Evolutionary conservation across 1,140 invertebrate species (phyloP).

Genomic region (Chelonus insularis): DNA sequence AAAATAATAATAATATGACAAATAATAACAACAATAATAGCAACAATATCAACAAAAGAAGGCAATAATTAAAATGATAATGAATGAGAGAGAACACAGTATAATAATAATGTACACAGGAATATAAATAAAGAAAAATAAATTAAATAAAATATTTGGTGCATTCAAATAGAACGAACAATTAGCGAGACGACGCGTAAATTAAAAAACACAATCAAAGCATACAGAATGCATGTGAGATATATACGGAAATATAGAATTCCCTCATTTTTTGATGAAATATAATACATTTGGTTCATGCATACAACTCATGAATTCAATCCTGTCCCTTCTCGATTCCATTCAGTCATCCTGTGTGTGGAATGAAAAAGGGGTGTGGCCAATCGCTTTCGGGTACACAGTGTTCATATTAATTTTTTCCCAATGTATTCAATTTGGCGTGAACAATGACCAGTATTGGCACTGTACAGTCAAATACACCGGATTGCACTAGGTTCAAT

Average conservation of each 20-base stretch:
- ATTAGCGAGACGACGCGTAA: background rate
- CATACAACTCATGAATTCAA: background rate
- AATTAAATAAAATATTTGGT: background rate
- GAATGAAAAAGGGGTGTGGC: slow-evolving; percentile 14
- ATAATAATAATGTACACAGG: too few species aligned
- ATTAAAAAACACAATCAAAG: background rate
- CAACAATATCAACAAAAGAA: too few species aligned
- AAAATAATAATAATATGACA: too few species aligned
- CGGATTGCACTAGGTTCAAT: slow-evolving; percentile 12
- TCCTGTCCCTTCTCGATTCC: background rate
- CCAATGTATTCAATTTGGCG: slow-evolving; percentile 33
- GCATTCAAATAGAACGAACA: background rate
- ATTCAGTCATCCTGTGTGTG: background rate
- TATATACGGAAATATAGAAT: background rate
- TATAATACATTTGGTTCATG: background rate
- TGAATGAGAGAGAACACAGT: too few species aligned
- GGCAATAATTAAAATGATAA: too few species aligned
- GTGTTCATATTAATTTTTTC: slow-evolving; percentile 32
- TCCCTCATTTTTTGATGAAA: background rate
- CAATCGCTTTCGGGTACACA: slow-evolving; percentile 26
- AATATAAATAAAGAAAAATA: background rate
- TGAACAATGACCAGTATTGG: slow-evolving; percentile 29
- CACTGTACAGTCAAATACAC: slow-evolving; percentile 24
- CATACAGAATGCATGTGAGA: background rate
- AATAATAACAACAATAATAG: too few species aligned